Percentiles rank a stretch among this genome's conserved stretches.
These are phyloP conservation scores for Linepithema humile DNA, from an alignment of 1,140 invertebrate genomes.

Conservation along the genomic window DNA sequence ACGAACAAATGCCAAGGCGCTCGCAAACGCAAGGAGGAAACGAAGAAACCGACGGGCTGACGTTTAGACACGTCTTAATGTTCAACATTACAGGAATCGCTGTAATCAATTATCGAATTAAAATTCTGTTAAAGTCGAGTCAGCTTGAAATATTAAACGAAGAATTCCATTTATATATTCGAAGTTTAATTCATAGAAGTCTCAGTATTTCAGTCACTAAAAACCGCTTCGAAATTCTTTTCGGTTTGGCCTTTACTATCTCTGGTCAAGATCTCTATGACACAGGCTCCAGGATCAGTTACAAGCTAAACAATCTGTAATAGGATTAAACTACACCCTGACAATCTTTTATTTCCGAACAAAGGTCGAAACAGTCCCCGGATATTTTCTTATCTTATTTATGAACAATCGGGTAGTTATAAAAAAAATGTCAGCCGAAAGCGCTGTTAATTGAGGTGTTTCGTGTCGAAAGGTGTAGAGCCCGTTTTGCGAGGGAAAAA, in stretches of 20 bases:
- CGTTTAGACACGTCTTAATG: background rate
- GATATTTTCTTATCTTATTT: background rate
- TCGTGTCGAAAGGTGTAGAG: slow-evolving; percentile 59
- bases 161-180: background rate
- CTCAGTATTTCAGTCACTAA: background rate
- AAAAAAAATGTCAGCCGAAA: background rate
- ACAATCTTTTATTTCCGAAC: too few species aligned
- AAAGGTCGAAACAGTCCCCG: background rate
- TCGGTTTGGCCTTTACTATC: background rate
- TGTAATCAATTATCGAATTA: background rate
- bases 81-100: background rate
- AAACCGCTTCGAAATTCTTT: too few species aligned
- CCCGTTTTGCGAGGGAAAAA: slow-evolving; percentile 24
- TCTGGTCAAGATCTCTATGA: background rate
- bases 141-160: background rate
- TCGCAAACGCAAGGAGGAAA: background rate
- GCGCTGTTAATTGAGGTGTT: slow-evolving; percentile 58
- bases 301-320: background rate
- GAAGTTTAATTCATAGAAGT: background rate
- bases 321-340: too few species aligned
- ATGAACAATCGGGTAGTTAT: background rate
- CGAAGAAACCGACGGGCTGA: background rate
- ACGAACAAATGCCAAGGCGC: background rate
- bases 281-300: background rate
- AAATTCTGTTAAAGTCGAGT: background rate